Conservation (phyloP, 2,797 vertebrate species). For the Acanthiza pusilla region DNA sequence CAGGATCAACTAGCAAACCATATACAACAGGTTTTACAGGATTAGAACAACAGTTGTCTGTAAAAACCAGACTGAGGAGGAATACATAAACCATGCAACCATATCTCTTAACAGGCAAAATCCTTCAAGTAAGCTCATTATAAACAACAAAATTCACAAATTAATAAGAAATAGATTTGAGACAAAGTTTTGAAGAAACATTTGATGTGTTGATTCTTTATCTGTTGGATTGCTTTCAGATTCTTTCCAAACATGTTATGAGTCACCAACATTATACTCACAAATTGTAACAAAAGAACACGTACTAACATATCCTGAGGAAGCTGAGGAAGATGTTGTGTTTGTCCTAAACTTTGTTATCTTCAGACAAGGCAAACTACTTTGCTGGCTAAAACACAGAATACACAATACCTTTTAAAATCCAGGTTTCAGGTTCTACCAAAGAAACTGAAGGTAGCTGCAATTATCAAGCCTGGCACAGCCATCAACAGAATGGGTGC, state of each 20-base stretch:
- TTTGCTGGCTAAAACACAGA: neutral
- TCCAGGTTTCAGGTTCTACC: neutral
- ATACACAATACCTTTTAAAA: neutral
- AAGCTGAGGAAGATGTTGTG: neutral
- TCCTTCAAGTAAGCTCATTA: neutral
- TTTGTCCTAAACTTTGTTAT: neutral
- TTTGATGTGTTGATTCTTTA: neutral
- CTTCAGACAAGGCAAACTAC: neutral
- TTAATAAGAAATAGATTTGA: neutral
- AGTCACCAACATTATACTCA: neutral
- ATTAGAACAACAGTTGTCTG: neutral
- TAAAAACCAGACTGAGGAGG: neutral
- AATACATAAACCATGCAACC: neutral
- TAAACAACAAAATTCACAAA: neutral
- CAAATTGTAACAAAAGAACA: neutral
- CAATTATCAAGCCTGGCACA: neutral
- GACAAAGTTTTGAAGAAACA: neutral
- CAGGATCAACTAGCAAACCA: neutral
- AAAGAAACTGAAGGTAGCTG: neutral
- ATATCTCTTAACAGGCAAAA: neutral
- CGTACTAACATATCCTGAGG: neutral
- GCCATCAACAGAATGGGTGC: neutral
- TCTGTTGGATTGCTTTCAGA: neutral
- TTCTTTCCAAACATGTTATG: neutral
- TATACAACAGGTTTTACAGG: neutral